Evolutionary conservation across 2,113 vertebrate species (phyloP).

Genomic region (Chlorodrepanis virens): DNA sequence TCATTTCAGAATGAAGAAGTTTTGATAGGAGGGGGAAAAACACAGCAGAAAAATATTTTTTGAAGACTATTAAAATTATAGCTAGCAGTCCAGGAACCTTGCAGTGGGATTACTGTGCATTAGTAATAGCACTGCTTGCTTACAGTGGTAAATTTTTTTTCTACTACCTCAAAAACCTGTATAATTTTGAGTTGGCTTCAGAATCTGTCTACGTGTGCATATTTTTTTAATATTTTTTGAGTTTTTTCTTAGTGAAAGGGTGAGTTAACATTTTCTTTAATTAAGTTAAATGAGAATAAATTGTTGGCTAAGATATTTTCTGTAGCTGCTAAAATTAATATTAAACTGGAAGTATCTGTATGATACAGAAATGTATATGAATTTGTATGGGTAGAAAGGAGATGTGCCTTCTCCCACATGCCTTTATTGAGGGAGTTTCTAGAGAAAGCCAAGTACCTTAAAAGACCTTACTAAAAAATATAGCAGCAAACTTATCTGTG

Average conservation of each 20-base stretch:
- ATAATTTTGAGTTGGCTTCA: not conserved
- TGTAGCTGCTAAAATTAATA: not conserved
- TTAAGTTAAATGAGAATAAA: not conserved
- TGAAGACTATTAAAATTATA: not conserved
- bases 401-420: accelerated
- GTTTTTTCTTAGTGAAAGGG: not conserved
- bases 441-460: not conserved
- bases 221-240: not conserved
- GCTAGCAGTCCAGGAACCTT: not conserved
- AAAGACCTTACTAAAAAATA: not conserved
- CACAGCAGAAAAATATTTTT: accelerated
- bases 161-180: not conserved
- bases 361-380: not conserved
- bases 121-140: not conserved
- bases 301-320: not conserved
- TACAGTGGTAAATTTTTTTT: not conserved
- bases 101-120: not conserved
- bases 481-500: not conserved
- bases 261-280: not conserved
- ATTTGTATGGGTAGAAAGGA: not conserved
- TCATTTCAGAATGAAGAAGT: not conserved
- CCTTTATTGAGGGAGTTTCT: not conserved
- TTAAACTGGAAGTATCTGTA: not conserved
- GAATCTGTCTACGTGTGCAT: accelerated
- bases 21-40: not conserved